Percentiles rank a stretch among this genome's conserved stretches.
Evolutionary conservation across 2,113 vertebrate species (phyloP).

Genomic region (Myiozetetes cayanensis): DNA sequence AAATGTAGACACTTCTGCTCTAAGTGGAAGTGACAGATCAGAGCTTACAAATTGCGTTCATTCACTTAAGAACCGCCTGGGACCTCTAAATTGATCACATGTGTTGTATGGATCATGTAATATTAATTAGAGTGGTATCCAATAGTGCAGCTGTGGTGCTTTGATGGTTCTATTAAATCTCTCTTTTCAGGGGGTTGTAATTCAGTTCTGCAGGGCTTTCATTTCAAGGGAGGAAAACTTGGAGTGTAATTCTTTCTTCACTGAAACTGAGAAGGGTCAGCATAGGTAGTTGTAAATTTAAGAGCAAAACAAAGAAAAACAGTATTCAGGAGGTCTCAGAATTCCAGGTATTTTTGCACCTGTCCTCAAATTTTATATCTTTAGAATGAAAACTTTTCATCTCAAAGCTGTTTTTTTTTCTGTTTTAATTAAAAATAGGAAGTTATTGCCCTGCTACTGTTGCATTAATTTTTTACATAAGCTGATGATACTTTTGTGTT

Average conservation of each 20-base stretch:
- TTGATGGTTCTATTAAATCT: conserved; percentile 54
- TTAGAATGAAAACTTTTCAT: background rate
- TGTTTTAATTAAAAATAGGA: background rate
- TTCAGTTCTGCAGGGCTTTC: conserved; percentile 1
- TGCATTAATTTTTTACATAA: background rate
- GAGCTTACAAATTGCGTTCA: conserved; percentile 62
- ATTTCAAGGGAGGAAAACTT: background rate
- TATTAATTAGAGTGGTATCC: conserved; percentile 67
- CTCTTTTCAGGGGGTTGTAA: conserved; percentile 3
- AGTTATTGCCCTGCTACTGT: background rate
- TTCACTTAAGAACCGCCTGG: conserved; percentile 48
- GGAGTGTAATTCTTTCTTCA: background rate
- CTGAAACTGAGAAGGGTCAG: background rate
- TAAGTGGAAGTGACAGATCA: conserved; percentile 61
- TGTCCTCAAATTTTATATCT: background rate
- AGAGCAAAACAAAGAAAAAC: background rate
- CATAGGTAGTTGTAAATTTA: background rate
- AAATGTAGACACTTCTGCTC: conserved; percentile 54
- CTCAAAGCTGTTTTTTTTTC: background rate
- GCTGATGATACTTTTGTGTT: background rate
- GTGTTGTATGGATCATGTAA: conserved; percentile 63
- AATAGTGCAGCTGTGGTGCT: conserved; percentile 59
- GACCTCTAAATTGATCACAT: conserved; percentile 56
- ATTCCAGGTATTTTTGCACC: background rate
- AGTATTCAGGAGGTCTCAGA: background rate